A percentile compares a stretch with the other conserved stretches of the same genome.
phyloP scores from a whole-genome alignment of 2,797 vertebrate genomes.

The Phyllotis vaccarum region DNA sequence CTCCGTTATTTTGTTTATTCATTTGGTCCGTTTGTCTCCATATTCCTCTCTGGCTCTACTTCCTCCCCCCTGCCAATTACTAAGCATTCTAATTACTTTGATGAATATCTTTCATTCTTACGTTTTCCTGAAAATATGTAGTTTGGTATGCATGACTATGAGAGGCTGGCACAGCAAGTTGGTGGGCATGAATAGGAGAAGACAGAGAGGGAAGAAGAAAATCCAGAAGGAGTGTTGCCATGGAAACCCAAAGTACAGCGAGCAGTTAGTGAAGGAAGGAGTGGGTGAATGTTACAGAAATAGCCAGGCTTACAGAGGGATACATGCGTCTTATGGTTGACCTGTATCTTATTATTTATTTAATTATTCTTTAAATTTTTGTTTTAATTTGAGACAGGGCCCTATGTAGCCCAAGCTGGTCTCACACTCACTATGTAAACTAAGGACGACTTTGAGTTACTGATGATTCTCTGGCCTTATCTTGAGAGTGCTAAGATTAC shows the following conservation, averaged over 20 bases:
- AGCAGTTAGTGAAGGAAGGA: not conserved
- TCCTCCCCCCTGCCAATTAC: not conserved
- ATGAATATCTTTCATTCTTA: slow-evolving; percentile 49
- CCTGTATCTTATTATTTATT: not conserved
- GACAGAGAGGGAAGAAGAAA: not conserved
- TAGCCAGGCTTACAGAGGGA: not conserved
- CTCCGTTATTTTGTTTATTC: slow-evolving; percentile 36
- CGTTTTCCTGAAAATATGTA: slow-evolving; percentile 24
- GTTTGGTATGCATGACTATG: not conserved
- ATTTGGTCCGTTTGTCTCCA: slow-evolving; percentile 6
- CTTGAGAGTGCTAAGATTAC: not conserved
- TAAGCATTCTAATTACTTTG: slow-evolving; percentile 29
- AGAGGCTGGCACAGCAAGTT: not conserved
- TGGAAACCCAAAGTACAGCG: not conserved
- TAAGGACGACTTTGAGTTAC: not conserved
- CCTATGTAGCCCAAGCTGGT: not conserved
- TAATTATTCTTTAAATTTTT: not conserved
- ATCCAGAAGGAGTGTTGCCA: not conserved
- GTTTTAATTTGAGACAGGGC: not conserved
- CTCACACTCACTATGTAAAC: not conserved
- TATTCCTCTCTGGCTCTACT: not conserved
- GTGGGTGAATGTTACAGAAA: not conserved
- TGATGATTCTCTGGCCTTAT: not conserved
- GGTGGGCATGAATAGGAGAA: not conserved
- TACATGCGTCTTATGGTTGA: not conserved